These are phyloP conservation scores for Babyrousa celebensis DNA, from an alignment of 2,797 vertebrate species.

Conservation along the genomic window DNA sequence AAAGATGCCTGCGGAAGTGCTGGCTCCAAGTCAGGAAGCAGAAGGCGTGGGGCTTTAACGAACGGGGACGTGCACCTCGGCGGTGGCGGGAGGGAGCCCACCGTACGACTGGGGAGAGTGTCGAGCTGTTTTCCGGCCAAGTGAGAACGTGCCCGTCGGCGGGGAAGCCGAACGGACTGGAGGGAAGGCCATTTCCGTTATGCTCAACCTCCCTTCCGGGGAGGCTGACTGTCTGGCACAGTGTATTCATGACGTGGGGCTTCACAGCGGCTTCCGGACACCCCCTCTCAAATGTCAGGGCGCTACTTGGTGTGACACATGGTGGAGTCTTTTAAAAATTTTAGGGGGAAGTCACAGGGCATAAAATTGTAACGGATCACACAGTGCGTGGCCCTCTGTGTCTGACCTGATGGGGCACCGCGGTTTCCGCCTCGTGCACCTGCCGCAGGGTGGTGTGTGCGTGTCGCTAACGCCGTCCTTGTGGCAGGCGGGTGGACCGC, in stretches of 20 bases:
- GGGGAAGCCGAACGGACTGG: not conserved
- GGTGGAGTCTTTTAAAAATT: not conserved
- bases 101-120: not conserved
- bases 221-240: accelerated
- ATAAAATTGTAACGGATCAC: not conserved
- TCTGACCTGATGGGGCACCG: not conserved
- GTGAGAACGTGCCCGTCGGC: not conserved
- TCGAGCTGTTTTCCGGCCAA: not conserved
- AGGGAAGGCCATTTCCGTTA: not conserved
- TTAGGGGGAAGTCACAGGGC: not conserved
- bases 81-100: not conserved
- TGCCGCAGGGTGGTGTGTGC: no score
- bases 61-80: not conserved
- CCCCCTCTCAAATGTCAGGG: not conserved
- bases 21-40: not conserved
- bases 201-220: not conserved
- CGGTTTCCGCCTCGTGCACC: not conserved
- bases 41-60: not conserved
- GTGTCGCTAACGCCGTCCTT: not conserved
- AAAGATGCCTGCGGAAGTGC: not conserved
- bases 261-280: not conserved
- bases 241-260: not conserved
- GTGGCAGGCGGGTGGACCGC: no score
- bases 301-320: not conserved
- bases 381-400: no score